phyloP scores from a whole-genome alignment of 2,888 invertebrate genomes.

The Petrophora chlorosata region DNA sequence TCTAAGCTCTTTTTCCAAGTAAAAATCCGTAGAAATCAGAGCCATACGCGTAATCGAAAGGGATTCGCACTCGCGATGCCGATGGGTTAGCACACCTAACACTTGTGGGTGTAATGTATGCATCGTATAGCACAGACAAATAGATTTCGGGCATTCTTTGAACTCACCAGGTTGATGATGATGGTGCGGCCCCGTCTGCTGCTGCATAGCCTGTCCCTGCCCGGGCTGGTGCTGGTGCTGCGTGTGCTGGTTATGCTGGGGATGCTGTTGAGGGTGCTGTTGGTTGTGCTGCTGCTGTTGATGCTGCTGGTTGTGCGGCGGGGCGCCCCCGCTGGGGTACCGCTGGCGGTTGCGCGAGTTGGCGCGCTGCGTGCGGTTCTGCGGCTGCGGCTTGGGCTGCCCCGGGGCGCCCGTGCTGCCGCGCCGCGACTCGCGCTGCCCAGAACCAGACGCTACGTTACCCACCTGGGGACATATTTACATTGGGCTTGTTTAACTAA shows the following conservation, averaged over 20 bases:
- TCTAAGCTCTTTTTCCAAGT: too few species aligned
- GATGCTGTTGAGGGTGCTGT: constrained; percentile 19
- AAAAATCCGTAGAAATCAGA: too few species aligned
- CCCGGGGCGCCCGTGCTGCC: constrained; percentile 54
- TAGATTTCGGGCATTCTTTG: too few species aligned
- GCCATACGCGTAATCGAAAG: too few species aligned
- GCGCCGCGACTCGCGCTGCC: constrained; percentile 66
- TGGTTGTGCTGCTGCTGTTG: constrained; percentile 65
- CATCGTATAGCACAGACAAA: too few species aligned
- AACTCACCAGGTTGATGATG: constrained; percentile 31
- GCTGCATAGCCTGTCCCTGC: constrained; percentile 22
- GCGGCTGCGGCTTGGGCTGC: constrained; percentile 47
- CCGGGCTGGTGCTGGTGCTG: constrained; percentile 26
- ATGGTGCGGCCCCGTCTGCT: constrained; percentile 25
- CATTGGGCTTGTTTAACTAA: not conserved
- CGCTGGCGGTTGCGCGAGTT: constrained; percentile 62
- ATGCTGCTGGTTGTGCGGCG: constrained; percentile 35
- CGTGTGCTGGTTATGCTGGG: constrained; percentile 16
- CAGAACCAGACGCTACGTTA: constrained; percentile 60
- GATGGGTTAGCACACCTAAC: too few species aligned
- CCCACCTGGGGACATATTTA: constrained; percentile 53
- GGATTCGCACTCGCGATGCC: too few species aligned
- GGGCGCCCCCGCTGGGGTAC: constrained; percentile 58
- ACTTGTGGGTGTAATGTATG: too few species aligned
- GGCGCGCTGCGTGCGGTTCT: constrained; percentile 52